A percentile compares a stretch with the other conserved stretches of the same genome.
These are phyloP conservation scores for Himalopsyche phryganea DNA, from an alignment of 1,140 invertebrate genomes.

Conservation along the genomic window DNA sequence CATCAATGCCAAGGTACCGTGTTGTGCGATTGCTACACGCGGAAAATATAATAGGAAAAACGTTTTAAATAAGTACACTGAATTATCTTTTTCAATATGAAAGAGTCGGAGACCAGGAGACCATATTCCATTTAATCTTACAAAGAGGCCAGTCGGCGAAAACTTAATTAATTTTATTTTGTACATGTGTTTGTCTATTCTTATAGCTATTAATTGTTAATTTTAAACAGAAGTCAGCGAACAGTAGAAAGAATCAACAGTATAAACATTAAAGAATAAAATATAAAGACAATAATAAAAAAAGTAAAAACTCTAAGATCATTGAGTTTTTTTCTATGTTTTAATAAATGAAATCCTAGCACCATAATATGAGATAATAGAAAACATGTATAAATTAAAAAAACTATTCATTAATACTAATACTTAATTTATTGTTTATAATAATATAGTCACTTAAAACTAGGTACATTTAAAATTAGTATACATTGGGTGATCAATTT, in stretches of 20 bases:
- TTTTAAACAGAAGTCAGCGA: background rate
- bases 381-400: background rate
- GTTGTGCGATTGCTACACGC: too few relatives aligned
- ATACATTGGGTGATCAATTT: conserved; percentile 23
- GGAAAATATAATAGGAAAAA: too few relatives aligned
- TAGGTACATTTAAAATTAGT: conserved; percentile 1
- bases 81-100: conserved; percentile 1
- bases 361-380: conserved; percentile 10
- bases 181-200: conserved; percentile 3
- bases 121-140: too few relatives aligned
- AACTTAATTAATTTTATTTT: background rate
- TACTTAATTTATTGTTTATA: too few relatives aligned
- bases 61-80: background rate
- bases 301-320: conserved; percentile 14
- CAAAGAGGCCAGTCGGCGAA: too few relatives aligned
- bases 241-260: conserved; percentile 6
- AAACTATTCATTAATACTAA: too few relatives aligned
- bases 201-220: background rate
- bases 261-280: conserved; percentile 15
- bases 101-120: background rate
- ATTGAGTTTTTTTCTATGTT: conserved; percentile 17
- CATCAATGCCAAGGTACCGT: too few relatives aligned
- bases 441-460: too few relatives aligned
- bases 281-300: conserved; percentile 15
- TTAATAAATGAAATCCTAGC: conserved; percentile 19